phyloP scores from a whole-genome alignment of 2,888 invertebrate species.

The Apotomis betuletana region DNA sequence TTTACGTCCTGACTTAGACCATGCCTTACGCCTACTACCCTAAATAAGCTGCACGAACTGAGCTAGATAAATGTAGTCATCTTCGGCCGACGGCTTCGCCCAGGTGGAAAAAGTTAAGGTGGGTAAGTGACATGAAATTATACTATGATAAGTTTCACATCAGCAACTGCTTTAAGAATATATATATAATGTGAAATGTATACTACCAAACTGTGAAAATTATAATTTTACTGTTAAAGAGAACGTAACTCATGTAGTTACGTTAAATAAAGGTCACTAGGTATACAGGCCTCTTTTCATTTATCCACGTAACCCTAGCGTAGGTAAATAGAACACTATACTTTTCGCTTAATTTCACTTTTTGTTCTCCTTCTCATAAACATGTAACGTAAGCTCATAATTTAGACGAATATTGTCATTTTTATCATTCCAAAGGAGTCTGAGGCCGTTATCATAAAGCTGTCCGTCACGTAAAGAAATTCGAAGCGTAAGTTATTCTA shows the following conservation, averaged over 20 bases:
- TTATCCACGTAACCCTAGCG: no score
- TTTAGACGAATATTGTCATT: not conserved
- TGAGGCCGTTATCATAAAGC: slow-evolving; percentile 31
- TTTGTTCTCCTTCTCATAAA: no score
- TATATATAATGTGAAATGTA: not conserved
- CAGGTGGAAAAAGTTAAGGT: not conserved
- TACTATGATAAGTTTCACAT: slow-evolving; percentile 5
- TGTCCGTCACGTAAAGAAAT: slow-evolving; percentile 48
- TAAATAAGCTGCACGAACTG: no score
- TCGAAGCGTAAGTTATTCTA: slow-evolving; percentile 65
- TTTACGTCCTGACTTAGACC: not conserved
- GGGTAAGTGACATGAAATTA: not conserved
- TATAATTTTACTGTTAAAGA: not conserved
- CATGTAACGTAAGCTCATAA: not conserved
- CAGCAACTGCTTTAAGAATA: not conserved
- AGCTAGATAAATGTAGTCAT: not conserved
- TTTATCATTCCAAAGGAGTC: slow-evolving; percentile 18
- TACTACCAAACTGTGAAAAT: not conserved
- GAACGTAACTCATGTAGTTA: no score
- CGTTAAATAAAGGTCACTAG: no score
- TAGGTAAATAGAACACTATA: no score
- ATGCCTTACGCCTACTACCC: no score
- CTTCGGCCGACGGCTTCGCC: not conserved
- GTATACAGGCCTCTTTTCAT: no score
- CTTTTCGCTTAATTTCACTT: no score